These are phyloP conservation scores for Bos indicus DNA, from an alignment of 2,113 vertebrate species.

Conservation along the genomic window DNA sequence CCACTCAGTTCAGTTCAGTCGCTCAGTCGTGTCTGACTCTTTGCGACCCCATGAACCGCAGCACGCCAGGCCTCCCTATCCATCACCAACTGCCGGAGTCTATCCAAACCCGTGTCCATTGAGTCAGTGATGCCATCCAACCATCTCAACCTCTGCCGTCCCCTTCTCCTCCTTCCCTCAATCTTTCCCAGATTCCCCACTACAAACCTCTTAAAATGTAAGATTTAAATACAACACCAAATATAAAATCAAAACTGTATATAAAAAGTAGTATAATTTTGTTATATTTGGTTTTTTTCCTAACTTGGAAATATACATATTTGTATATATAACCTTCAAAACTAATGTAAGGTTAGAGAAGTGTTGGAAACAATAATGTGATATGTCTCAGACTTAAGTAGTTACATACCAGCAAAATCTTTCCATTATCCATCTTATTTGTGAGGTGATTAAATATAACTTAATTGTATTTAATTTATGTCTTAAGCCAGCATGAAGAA, in stretches of 20 bases:
- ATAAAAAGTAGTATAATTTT: conserved; percentile 81
- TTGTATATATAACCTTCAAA: conserved; percentile 86
- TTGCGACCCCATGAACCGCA: background rate
- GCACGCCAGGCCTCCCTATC: background rate
- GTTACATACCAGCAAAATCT: conserved; percentile 79
- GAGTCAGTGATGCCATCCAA: background rate
- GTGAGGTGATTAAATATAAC: conserved; percentile 81
- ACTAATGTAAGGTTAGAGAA: conserved; percentile 81
- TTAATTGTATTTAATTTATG: conserved; percentile 85
- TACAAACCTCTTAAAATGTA: conserved; percentile 79
- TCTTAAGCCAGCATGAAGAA: conserved; percentile 82
- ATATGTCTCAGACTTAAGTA: conserved; percentile 80
- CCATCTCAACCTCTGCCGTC: background rate
- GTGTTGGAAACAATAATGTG: conserved; percentile 79
- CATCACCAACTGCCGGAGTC: background rate
- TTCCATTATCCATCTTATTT: conserved; percentile 81
- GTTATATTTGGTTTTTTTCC: conserved; percentile 77
- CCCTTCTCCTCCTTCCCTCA: background rate
- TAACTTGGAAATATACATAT: conserved; percentile 82
- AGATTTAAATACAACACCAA: conserved; percentile 78
- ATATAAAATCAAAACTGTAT: conserved; percentile 78
- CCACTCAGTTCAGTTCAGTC: conserved; percentile 51
- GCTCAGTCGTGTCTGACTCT: background rate
- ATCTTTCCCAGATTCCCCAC: conserved; percentile 73
- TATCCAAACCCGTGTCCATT: background rate